Percentiles rank a stretch among this genome's conserved stretches.
phyloP scores from a whole-genome alignment of 1,140 invertebrate species.

The Diuraphis noxia region DNA sequence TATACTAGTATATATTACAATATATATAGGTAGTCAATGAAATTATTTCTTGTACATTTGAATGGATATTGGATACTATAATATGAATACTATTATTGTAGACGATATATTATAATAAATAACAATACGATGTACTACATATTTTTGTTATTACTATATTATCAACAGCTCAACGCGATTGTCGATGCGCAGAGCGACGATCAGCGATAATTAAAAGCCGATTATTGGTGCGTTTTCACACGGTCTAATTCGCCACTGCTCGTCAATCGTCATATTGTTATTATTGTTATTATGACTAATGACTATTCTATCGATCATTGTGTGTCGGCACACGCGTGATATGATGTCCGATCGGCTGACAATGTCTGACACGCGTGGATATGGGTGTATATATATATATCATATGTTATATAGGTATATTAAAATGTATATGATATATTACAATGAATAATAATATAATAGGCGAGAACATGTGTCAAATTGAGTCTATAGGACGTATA shows the following conservation, averaged over 20 bases:
- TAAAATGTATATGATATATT: neutral
- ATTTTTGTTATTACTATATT: neutral
- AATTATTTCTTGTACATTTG: neutral
- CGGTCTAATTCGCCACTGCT: conserved; percentile 41
- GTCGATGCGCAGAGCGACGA: neutral
- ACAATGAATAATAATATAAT: neutral
- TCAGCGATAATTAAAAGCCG: conserved; percentile 36
- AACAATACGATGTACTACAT: neutral
- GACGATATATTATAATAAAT: neutral
- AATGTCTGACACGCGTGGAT: neutral
- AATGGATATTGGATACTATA: neutral
- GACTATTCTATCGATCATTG: neutral
- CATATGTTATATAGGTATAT: neutral
- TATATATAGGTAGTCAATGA: neutral
- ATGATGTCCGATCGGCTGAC: neutral
- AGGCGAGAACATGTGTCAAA: neutral
- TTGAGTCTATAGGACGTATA: neutral
- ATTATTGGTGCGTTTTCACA: conserved; percentile 43
- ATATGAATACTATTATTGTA: neutral
- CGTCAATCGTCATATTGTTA: neutral
- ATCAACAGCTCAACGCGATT: neutral
- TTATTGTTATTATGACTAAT: neutral
- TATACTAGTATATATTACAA: neutral
- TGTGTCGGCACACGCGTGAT: neutral
- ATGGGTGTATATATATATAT: neutral